A percentile compares a stretch with the other conserved stretches of the same genome.
Evolutionary conservation across 2,797 vertebrate species (phyloP).

Genomic region (Channallabes apus): DNA sequence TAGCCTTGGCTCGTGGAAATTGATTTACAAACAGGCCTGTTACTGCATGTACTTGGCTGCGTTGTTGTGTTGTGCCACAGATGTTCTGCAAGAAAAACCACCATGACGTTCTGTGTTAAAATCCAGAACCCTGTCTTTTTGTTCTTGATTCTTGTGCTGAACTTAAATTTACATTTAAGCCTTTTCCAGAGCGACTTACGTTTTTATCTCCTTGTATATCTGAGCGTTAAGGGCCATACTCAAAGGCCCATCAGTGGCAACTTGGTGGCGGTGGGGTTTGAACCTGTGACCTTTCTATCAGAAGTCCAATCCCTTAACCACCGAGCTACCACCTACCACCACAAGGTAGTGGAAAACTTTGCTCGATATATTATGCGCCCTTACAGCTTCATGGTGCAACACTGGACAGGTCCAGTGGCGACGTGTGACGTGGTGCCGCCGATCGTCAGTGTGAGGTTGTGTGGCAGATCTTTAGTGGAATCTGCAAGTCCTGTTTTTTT

Average conservation of each 20-base stretch:
- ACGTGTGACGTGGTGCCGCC: background rate
- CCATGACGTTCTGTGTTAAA: background rate
- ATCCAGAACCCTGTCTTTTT: background rate
- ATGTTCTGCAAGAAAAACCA: constrained; percentile 19
- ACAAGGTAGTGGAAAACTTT: background rate
- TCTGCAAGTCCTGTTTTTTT: background rate
- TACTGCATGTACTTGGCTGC: constrained; percentile 8
- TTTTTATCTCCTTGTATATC: no score
- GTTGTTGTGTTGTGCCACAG: constrained; percentile 15
- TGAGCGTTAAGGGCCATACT: no score
- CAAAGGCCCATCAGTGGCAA: no score
- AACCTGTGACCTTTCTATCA: no score
- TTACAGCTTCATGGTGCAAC: background rate
- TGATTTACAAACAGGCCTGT: constrained; percentile 5
- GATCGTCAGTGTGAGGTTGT: no score
- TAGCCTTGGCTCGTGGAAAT: background rate
- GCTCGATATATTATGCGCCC: background rate
- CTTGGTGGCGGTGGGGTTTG: no score
- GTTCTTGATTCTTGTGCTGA: background rate
- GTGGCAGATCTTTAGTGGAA: background rate
- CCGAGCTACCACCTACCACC: no score
- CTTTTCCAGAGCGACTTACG: no score
- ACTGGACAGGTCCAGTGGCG: background rate
- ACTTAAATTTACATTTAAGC: background rate
- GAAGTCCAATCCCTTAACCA: no score